These are phyloP conservation scores for Phengaris arion DNA, from an alignment of 2,888 invertebrate genomes.

Conservation along the genomic window DNA sequence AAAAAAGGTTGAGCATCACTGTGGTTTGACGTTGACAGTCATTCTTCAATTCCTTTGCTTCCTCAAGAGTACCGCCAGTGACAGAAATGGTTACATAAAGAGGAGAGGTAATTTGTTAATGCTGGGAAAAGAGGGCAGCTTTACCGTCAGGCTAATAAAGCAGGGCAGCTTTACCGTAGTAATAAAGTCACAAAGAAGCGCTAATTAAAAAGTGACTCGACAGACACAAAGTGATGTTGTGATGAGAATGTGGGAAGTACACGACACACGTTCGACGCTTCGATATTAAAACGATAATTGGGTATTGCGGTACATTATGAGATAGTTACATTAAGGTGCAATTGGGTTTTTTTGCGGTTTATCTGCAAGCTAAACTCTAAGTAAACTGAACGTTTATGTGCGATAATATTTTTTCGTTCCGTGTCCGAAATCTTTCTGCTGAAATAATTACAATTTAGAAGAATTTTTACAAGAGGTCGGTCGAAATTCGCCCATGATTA, in stretches of 20 bases:
- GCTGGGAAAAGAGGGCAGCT: constrained; percentile 46
- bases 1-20: background rate
- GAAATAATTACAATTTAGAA: too few relatives aligned
- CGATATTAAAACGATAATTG: constrained; percentile 2
- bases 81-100: constrained; percentile 31
- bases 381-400: too few relatives aligned
- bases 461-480: too few relatives aligned
- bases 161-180: constrained; percentile 13
- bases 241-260: constrained; percentile 17
- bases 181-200: constrained; percentile 72
- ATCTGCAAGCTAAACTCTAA: too few relatives aligned
- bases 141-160: constrained; percentile 59
- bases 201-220: constrained; percentile 76
- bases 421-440: too few relatives aligned
- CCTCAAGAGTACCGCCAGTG: constrained; percentile 18
- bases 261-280: background rate
- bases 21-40: background rate
- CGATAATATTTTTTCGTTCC: too few relatives aligned
- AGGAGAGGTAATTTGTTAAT: constrained; percentile 57
- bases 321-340: background rate
- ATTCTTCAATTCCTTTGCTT: constrained; percentile 18
- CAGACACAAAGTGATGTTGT: constrained; percentile 66
- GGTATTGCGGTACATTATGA: background rate
- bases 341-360: too few relatives aligned
- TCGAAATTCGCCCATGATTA: too few relatives aligned